Evolutionary conservation across 2,113 vertebrate species (phyloP).

Genomic region (Camarhynchus parvulus): DNA sequence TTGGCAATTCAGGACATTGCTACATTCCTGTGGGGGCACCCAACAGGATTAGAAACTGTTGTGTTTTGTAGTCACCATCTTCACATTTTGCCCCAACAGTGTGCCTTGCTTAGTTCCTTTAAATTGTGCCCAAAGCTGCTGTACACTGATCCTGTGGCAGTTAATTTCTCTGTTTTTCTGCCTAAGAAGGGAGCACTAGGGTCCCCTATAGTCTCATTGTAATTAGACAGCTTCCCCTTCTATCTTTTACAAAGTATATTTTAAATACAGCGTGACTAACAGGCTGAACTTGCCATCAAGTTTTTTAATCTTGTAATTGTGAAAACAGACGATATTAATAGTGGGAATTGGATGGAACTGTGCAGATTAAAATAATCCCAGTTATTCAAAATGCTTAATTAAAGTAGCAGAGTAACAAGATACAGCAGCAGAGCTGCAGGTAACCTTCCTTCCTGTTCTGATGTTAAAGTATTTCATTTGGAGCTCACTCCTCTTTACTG

Average conservation of each 20-base stretch:
- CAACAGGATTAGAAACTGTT: not conserved
- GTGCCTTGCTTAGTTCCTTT: not conserved
- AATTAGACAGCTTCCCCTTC: not conserved
- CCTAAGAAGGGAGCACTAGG: not conserved
- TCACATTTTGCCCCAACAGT: not conserved
- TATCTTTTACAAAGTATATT: not conserved
- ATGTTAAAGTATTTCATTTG: not conserved
- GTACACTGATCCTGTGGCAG: not conserved
- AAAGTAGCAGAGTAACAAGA: not conserved
- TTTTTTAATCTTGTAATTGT: not conserved
- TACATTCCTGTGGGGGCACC: not conserved
- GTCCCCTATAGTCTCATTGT: not conserved
- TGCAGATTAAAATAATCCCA: not conserved
- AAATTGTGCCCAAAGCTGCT: not conserved
- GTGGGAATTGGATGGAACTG: not conserved
- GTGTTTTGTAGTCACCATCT: not conserved
- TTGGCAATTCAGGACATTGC: not conserved
- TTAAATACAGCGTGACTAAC: not conserved
- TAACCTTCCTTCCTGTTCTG: not conserved
- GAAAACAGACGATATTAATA: not conserved
- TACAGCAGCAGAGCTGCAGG: not conserved
- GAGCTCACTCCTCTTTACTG: not conserved
- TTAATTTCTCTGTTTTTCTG: not conserved
- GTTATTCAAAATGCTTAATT: constrained; percentile 1
- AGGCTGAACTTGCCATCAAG: not conserved